Percentiles rank a stretch among this genome's conserved stretches.
Conservation (phyloP, 2,888 invertebrate genomes). For the Panzeria rudis region DNA sequence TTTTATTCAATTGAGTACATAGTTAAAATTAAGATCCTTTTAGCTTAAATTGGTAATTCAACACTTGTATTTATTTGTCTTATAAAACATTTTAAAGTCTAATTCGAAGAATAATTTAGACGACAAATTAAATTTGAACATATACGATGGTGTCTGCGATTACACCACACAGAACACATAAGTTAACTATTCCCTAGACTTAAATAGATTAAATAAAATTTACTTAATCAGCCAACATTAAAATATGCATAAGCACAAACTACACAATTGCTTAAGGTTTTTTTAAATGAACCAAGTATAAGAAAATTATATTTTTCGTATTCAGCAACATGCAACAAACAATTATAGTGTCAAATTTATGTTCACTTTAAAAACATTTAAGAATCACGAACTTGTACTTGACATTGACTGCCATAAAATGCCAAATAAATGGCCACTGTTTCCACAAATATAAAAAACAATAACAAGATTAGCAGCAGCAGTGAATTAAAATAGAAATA, state of each 20-base stretch:
- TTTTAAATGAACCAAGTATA: neutral
- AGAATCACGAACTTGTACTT: constrained; percentile 71
- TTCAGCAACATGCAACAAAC: constrained; percentile 50
- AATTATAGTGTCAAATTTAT: constrained; percentile 67
- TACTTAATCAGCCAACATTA: neutral
- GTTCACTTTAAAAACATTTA: constrained; percentile 61
- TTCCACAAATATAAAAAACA: constrained; percentile 27
- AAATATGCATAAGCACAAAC: neutral
- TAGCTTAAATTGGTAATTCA: neutral
- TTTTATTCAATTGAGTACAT: too few species aligned
- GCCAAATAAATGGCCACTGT: constrained; percentile 68
- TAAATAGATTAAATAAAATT: constrained; percentile 16
- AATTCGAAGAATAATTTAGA: neutral
- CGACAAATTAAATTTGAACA: neutral
- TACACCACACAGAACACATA: neutral
- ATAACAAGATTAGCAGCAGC: neutral
- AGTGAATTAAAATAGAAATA: constrained; percentile 22
- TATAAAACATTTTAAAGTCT: neutral
- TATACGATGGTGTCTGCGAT: neutral
- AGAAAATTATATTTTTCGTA: constrained; percentile 14
- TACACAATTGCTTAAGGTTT: neutral
- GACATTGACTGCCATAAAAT: constrained; percentile 70
- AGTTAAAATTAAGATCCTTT: too few species aligned
- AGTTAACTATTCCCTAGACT: neutral
- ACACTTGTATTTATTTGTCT: neutral